Conservation (phyloP, 2,888 invertebrate species). For the Meloe dianella region DNA sequence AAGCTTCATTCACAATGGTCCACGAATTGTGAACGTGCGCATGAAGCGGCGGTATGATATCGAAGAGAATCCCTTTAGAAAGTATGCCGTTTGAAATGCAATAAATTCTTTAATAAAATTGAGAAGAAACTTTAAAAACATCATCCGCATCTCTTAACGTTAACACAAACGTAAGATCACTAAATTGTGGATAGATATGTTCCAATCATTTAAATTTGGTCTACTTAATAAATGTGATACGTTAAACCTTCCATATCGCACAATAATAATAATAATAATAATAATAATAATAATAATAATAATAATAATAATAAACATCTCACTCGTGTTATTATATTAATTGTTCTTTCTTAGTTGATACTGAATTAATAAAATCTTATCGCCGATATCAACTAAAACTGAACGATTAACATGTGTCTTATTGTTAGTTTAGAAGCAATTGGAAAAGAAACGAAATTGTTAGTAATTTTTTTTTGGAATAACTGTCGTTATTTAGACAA, state of each 20-base stretch:
- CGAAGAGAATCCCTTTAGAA: too few species aligned
- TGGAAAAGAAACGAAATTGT: slow-evolving; percentile 1
- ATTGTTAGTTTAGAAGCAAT: not conserved
- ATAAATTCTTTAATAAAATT: not conserved
- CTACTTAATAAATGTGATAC: slow-evolving; percentile 32
- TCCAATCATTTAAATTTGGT: slow-evolving; percentile 14
- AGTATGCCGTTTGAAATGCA: too few species aligned
- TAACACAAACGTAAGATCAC: slow-evolving; percentile 14
- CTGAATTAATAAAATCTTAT: too few species aligned
- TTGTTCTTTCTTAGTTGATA: not conserved
- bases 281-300: not conserved
- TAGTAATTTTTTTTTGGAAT: not conserved
- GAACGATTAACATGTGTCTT: not conserved
- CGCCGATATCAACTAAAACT: not conserved
- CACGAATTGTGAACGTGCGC: too few species aligned
- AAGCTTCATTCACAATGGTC: not conserved
- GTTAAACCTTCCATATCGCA: slow-evolving; percentile 36
- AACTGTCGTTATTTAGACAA: slow-evolving; percentile 8
- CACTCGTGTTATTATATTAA: not conserved
- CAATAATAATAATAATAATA: slow-evolving; percentile 18
- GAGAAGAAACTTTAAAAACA: not conserved
- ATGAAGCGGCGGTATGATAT: too few species aligned
- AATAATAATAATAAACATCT: not conserved
- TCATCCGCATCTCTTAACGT: not conserved
- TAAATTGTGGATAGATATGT: not conserved